Percentiles rank a stretch among this genome's conserved stretches.
phyloP scores from a whole-genome alignment of 2,888 invertebrate genomes.

The Embidobia sp. region DNA sequence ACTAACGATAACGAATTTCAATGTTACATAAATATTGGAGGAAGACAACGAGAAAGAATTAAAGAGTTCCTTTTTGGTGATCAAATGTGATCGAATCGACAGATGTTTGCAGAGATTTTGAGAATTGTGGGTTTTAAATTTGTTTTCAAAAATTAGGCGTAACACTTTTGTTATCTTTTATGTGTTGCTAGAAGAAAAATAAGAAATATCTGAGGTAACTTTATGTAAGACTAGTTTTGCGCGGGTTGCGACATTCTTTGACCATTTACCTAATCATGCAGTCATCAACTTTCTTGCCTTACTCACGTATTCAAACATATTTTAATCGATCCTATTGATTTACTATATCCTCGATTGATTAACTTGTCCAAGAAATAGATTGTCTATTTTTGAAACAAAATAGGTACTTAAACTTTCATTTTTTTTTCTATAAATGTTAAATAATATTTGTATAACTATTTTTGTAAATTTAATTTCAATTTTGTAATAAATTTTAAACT shows the following conservation, averaged over 20 bases:
- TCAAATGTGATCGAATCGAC: no score
- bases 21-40: slow-evolving; percentile 15
- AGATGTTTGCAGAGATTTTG: no score
- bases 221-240: slow-evolving; percentile 7
- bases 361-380: neutral
- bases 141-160: no score
- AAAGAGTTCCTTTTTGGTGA: neutral
- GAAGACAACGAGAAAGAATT: neutral
- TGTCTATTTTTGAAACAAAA: no score
- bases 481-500: no score
- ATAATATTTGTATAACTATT: no score
- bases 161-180: neutral
- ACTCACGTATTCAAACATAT: neutral
- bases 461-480: no score
- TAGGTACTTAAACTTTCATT: no score
- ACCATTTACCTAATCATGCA: slow-evolving; percentile 17
- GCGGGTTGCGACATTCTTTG: slow-evolving; percentile 5
- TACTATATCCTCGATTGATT: neutral
- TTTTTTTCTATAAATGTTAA: no score
- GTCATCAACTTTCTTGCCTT: neutral
- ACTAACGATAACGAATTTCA: slow-evolving; percentile 3
- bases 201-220: neutral
- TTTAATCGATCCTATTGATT: neutral
- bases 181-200: neutral
- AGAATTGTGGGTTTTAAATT: no score